Evolutionary conservation across 2,113 vertebrate genomes (phyloP).

Genomic region (Leucopternis melanops): DNA sequence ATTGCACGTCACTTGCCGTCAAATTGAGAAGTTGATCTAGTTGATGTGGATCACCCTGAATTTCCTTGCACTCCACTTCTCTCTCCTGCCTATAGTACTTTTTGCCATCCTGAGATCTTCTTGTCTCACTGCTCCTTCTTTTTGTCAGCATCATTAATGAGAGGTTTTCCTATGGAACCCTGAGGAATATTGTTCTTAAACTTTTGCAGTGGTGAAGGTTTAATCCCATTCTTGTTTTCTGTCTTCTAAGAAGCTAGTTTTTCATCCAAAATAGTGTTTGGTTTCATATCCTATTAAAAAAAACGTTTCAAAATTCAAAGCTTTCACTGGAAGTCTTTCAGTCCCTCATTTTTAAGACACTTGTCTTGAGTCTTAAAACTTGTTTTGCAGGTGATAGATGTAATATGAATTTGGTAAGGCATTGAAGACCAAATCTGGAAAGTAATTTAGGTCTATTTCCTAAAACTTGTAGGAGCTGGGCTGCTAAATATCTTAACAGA

Average conservation of each 20-base stretch:
- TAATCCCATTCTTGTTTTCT: neutral
- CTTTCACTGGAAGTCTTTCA: neutral
- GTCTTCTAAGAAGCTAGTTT: neutral
- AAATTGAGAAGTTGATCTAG: neutral
- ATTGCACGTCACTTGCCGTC: neutral
- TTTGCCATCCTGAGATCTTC: neutral
- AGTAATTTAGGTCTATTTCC: neutral
- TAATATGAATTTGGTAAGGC: neutral
- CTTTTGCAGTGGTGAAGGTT: neutral
- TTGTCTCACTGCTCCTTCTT: neutral
- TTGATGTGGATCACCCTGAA: neutral
- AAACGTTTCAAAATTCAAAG: neutral
- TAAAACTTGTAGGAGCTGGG: neutral
- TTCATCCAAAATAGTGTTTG: neutral
- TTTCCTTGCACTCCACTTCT: neutral
- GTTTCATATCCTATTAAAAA: neutral
- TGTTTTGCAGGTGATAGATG: neutral
- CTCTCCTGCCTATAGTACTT: neutral
- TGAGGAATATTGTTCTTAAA: neutral
- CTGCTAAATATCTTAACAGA: neutral
- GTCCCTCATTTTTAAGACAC: neutral
- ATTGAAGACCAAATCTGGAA: neutral
- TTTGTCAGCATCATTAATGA: neutral
- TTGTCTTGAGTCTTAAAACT: neutral
- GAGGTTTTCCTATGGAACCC: neutral